Base-by-base conservation (phyloP, 2,113 vertebrate genomes). In the Hippocampus abdominalis region DNA sequence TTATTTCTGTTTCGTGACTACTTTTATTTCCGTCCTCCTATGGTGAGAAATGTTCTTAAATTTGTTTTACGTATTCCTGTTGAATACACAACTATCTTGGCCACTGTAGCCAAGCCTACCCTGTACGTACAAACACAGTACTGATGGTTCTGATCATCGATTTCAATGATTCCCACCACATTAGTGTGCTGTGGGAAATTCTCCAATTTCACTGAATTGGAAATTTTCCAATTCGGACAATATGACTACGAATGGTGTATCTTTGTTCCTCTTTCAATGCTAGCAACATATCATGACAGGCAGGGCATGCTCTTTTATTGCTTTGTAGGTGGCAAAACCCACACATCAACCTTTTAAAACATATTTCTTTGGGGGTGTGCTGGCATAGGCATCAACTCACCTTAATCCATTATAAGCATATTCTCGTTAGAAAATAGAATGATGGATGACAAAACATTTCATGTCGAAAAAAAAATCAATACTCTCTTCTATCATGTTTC, bases 1-100 rank as follows among this genome's bases (percentile, higher is more conserved):
- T 64, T 72, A 21, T 79, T 60, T 36, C 77, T 54, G 62, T 76
- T 68, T 49, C 56, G 25, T 20, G 73, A 71, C 23, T 76, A 36
- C 23, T 64, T 48, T 68, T 68, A 64, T 63, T 3, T 44, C 15
- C 56, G 11, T 65, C 40, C 4, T 13, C 56, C 12, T 18, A 36
- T n/a, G 21, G 3, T 32, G 12, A 32, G 10, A 69, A 42, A 60
- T 25, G 0, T 46, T 32, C 11, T 46, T 64, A 1, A 15, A 9
- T 68, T 29, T 64, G 8, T 64, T 59, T 57, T 4, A 8, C 4
- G 12, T 27, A 13, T 13, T 15, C 11, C 23, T 11, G 13, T 54
- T 12, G 10, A 27, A 57, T 29, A 57, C 25, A 57, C 25, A 2
- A 23, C 12, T 46, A 49, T 56, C 21, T 56, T 66, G 62, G 44